Base-by-base conservation (phyloP, 2,888 invertebrate species). In the Chelonus formosanus region DNA sequence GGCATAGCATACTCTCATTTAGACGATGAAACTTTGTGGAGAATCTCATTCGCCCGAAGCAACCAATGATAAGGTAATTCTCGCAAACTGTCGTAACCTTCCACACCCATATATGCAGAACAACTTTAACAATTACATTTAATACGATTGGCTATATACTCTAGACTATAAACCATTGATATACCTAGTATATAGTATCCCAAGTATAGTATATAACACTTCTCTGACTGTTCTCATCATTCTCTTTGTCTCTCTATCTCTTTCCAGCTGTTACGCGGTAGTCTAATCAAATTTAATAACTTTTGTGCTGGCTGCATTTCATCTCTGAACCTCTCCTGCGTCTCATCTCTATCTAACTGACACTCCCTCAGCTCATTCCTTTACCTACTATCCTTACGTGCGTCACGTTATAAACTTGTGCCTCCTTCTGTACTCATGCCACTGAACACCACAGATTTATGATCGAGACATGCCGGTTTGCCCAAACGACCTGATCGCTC, bases 281-380 rank as follows among this genome's bases (percentile, higher is more conserved):
- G 74, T 80, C 79, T 81, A 82, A 82, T 82, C 80, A 81, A 83
- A 82, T 82, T 81, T 80, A 81, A 82, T 81, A 82, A 81, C 82
- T 82, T 82, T 81, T 78, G 77, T 77, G 75, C 76, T 75, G 73
- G 73, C 75, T 73, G 69, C 70, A 69, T 70, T 67, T 67, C 65
- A 67, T 56, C 65, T 67, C 68, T 10, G 32, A 53, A 52, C 61
- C 58, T 47, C 63, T 36, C 20, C 20, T 20, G 20, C 20, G 20
- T 20, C 20, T 20, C 20, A 20, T 54, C 45, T 36, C 52, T 50
- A 54, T 35, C 7, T 40, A 36, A 35, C 34, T 34, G n/a, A 8
- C 52, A 40, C 60, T 56, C n/a, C 54, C 47, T 47, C 45, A 10
- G n/a, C 47, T 34, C 44, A n/a, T 45, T 35, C 48, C 52, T 56